Evolutionary conservation across 2,888 invertebrate genomes (phyloP), one percentile per base, ranked within the genome.

Genomic region (Neocrepidodera transversa): DNA sequence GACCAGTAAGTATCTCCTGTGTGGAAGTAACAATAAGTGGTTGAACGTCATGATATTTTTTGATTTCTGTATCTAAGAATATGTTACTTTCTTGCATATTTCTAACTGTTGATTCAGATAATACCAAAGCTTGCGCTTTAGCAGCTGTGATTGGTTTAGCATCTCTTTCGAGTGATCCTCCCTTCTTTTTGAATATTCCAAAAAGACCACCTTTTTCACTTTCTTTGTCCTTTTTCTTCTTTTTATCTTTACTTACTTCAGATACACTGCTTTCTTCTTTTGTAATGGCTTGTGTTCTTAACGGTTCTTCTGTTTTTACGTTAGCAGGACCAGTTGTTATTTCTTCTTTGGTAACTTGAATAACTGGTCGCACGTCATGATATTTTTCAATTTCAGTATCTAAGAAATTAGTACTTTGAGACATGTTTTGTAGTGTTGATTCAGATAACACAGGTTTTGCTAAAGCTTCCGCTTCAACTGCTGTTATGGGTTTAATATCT

Each of bases 401-500:
- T 6, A 72, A 40, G 28, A 73, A 73, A 2, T 51, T 36, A 10
- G 64, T 60, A 5, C 66, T 65, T 5, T 67, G 55, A 7, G 61
- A 18, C 55, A 68, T 68, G 23, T 66, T 53, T 58, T 63, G 49
- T 7, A 68, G n/a, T 20, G 45, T 16, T 28, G 48, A 50, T 42
- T 68, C 68, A 17, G 67, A 65, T 2, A 66, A 30, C 32, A 58
- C 23, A 10, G 10, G 6, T 28, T 28, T 28, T 8, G 3, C 28
- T 8, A 35, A 10, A n/a, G 1, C 17, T 26, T 40, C 10, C 8
- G 7, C 45, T 58, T 16, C 40, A 6, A 4, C 20, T 17, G 40
- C 8, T 7, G 48, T 7, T 30, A 11, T 8, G 3, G 1, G 14
- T 36, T 45, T 36, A 8, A 35, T 16, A n/a, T 53, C 53, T 51